Evolutionary conservation across 2,888 invertebrate species (phyloP), one percentile per base, ranked within the genome.

Genomic region (Meloe dianella): DNA sequence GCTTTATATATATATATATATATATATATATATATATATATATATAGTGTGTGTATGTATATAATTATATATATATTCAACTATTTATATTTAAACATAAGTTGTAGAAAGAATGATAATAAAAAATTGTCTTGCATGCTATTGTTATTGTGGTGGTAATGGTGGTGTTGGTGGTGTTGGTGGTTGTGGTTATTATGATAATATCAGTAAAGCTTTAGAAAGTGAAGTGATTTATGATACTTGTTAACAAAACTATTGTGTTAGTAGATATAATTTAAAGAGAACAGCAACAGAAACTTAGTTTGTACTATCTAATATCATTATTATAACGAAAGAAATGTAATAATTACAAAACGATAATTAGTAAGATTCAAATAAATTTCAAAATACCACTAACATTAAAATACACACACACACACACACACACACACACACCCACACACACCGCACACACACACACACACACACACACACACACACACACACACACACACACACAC

Each of bases 191-290:
- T 41, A 17, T 41, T 22, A 24, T 54, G 7, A 41, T 41, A 41
- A 54, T 24, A 24, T 24, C 12, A 54, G 24, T 10, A 54, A 20
- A 9, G 54, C 54, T 54, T 54, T 12, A 54, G 24, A 41, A 41
- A 41, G n/a, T 54, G 17, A 47, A 9, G 17, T 51, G 54, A 54
- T 27, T 54, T 54, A 54, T 27, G 54, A 27, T 14, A n/a, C 14
- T 27, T 54, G 54, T 54, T 27, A 54, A 54, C 54, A 54, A 54
- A 27, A 54, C 54, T n/a, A 54, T 54, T 54, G 54, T 54, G 22
- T 22, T 22, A 12, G n/a, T 20, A 9, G 20, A 2, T 54, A 24
- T 24, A 54, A 17, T 24, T 27, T 54, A 22, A n/a, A 22, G 9
- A 10, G 10, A 22, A 20, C 5, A 5, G 2, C 4, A 24, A 27